These are phyloP conservation scores for Paragorgia papillata DNA, from an alignment of 92 coral and sea anemone species.

Conservation along the genomic window DNA sequence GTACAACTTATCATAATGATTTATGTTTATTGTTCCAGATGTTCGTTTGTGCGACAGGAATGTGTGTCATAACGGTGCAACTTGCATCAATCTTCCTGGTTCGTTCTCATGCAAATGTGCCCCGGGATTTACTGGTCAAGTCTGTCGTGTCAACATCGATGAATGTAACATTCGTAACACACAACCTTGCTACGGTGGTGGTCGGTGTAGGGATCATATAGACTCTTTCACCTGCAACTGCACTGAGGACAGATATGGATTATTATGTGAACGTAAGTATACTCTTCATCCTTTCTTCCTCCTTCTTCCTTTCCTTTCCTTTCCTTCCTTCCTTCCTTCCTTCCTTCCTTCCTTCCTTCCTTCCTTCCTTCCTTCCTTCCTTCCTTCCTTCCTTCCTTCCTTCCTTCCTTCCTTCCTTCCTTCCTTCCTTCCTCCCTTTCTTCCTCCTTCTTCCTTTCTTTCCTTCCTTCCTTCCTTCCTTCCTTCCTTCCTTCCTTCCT, in stretches of 20 bases:
- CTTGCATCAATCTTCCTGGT: slow-evolving; percentile 73
- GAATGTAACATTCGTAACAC: slow-evolving; percentile 84
- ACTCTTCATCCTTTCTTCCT: neutral
- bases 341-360: too few species aligned
- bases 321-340: too few species aligned
- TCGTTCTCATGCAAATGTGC: slow-evolving; percentile 78
- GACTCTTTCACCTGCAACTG: slow-evolving; percentile 75
- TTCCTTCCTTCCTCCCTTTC: too few species aligned
- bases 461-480: too few species aligned
- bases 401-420: too few species aligned
- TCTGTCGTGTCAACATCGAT: slow-evolving; percentile 68
- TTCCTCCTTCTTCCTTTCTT: too few species aligned
- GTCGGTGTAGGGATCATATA: slow-evolving; percentile 71
- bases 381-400: too few species aligned
- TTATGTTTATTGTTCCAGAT: slow-evolving; percentile 51
- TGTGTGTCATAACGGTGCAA: slow-evolving; percentile 85
- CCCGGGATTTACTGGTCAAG: slow-evolving; percentile 85
- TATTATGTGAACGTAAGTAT: slow-evolving; percentile 63
- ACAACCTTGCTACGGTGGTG: slow-evolving; percentile 86
- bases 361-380: too few species aligned
- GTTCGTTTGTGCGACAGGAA: slow-evolving; percentile 80
- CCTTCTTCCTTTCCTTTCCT: too few species aligned
- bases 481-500: too few species aligned
- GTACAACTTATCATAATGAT: too few species aligned
- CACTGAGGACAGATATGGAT: slow-evolving; percentile 79